phyloP scores from a whole-genome alignment of 2,113 vertebrate genomes.

The Zootoca vivipara region DNA sequence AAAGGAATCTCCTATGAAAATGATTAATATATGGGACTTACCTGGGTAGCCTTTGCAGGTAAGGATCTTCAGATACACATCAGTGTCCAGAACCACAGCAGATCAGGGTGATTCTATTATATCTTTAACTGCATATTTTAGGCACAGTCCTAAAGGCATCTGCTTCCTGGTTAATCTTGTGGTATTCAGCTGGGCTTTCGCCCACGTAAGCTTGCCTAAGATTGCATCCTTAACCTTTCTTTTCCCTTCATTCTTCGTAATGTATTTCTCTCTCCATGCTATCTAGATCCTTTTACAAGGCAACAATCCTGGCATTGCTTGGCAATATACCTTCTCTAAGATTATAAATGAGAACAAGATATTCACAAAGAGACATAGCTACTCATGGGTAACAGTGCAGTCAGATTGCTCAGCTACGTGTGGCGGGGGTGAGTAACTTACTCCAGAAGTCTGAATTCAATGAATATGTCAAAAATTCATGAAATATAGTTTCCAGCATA shows the following conservation, averaged over 20 bases:
- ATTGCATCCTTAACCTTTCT: neutral
- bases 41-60: neutral
- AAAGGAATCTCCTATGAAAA: neutral
- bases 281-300: constrained; percentile 92
- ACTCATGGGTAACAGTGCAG: constrained; percentile 87
- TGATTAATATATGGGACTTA: neutral
- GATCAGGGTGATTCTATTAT: neutral
- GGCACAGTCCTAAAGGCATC: neutral
- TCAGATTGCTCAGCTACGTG: constrained; percentile 90
- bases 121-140: neutral
- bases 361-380: constrained; percentile 75
- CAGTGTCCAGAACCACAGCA: neutral
- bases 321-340: constrained; percentile 92
- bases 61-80: neutral
- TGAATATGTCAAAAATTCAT: neutral
- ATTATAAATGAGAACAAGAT: constrained; percentile 65
- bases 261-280: neutral
- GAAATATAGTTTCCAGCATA: neutral
- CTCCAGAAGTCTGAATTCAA: neutral
- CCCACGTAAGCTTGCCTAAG: neutral
- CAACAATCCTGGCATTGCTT: constrained; percentile 91
- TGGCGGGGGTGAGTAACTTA: constrained; percentile 84
- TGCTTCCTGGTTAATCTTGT: constrained; percentile 17
- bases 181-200: neutral
- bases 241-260: neutral